A percentile compares a stretch with the other conserved stretches of the same genome.
phyloP scores from a whole-genome alignment of 2,113 vertebrate species.

The Centropus unirufus region DNA sequence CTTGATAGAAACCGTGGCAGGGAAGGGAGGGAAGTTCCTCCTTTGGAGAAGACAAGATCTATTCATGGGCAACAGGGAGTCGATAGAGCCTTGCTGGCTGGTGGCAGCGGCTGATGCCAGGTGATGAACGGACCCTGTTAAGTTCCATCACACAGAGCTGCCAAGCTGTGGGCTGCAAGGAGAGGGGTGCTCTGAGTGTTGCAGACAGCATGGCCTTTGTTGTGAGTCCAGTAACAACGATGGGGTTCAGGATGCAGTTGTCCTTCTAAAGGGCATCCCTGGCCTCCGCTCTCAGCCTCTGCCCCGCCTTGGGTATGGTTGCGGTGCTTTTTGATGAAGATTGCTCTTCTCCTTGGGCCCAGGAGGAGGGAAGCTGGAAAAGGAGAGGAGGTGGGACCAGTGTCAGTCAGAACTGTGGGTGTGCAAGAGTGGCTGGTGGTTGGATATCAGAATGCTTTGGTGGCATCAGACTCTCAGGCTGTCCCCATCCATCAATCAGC shows the following conservation, averaged over 20 bases:
- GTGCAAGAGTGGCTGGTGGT: neutral
- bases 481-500: accelerated
- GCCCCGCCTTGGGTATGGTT: accelerated
- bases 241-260: neutral
- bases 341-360: neutral
- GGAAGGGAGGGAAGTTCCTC: neutral
- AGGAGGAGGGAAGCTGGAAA: neutral
- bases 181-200: neutral
- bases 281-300: neutral
- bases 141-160: neutral
- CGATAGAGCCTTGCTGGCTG: neutral
- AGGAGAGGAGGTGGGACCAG: neutral
- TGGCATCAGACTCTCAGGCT: neutral
- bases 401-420: neutral
- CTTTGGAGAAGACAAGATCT: neutral
- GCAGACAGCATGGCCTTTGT: neutral
- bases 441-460: accelerated
- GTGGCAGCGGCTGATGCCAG: neutral
- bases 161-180: neutral
- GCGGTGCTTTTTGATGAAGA: neutral
- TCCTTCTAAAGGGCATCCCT: neutral
- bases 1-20: neutral
- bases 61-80: accelerated
- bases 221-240: neutral
- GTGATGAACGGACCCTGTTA: neutral